phyloP scores from a whole-genome alignment of 2,797 vertebrate genomes.

The Chelon auratus region DNA sequence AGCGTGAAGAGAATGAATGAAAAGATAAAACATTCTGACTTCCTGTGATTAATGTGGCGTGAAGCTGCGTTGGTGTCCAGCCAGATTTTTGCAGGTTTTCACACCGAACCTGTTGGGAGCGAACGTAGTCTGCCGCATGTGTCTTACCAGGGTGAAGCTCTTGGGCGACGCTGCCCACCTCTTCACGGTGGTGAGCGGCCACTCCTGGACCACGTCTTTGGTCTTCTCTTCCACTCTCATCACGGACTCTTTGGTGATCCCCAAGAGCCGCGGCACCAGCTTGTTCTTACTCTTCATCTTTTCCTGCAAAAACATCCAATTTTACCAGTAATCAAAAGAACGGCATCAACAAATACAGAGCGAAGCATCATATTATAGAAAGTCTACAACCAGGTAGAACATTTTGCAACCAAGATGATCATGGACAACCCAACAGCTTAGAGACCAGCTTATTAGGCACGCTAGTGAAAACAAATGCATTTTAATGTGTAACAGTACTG shows the following conservation, averaged over 20 bases:
- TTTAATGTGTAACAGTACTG: too few species aligned
- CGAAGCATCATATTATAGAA: neutral
- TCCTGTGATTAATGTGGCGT: neutral
- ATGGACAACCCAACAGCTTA: neutral
- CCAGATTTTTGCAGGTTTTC: neutral
- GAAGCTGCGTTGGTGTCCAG: neutral
- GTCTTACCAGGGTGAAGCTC: conserved; percentile 96
- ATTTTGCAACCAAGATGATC: too few species aligned
- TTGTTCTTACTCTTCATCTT: conserved; percentile 99
- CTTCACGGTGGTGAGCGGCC: conserved; percentile 98
- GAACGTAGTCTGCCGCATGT: neutral
- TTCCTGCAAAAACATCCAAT: conserved; percentile 81
- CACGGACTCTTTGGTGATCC: conserved; percentile 98
- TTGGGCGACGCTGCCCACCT: conserved; percentile 99
- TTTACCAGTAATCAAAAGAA: neutral
- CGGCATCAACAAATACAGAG: neutral
- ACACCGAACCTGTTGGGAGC: neutral
- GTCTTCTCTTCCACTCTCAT: conserved; percentile 98
- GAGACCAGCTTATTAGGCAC: too few species aligned
- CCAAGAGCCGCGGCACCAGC: conserved; percentile 94
- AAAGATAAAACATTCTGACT: conserved; percentile 7
- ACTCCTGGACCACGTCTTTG: conserved; percentile 98
- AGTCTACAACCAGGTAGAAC: neutral
- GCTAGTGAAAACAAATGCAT: too few species aligned
- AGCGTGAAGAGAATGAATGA: conserved; percentile 1